A percentile compares a stretch with the other conserved stretches of the same genome.
These are phyloP conservation scores for Aporophyla lueneburgensis DNA, from an alignment of 2,888 invertebrate species.

Conservation along the genomic window DNA sequence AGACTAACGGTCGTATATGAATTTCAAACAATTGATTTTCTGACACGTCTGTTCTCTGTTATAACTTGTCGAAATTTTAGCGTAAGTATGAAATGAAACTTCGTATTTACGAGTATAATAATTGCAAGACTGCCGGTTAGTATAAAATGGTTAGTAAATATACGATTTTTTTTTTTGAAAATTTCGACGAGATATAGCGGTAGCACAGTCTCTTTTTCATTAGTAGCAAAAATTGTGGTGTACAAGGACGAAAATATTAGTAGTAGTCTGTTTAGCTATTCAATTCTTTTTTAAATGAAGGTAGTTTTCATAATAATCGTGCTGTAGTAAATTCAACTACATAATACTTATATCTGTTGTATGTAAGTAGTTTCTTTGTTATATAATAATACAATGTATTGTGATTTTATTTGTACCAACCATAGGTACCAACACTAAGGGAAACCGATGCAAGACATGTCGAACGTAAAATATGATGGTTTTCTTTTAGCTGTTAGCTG, in stretches of 20 bases:
- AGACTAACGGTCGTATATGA: not conserved
- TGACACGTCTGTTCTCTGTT: constrained; percentile 13
- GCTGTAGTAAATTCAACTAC: constrained; percentile 43
- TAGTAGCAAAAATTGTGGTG: constrained; percentile 14
- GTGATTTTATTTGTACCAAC: constrained; percentile 38
- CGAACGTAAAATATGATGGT: constrained; percentile 37
- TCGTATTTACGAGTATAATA: constrained; percentile 42
- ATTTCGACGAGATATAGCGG: constrained; percentile 48
- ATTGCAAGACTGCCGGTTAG: constrained; percentile 53
- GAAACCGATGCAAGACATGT: not conserved
- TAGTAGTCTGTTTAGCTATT: constrained; percentile 15
- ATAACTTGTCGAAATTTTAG: constrained; percentile 48
- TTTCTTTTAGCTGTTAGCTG: constrained; percentile 29
- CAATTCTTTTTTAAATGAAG: constrained; percentile 25
- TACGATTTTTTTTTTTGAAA: constrained; percentile 22
- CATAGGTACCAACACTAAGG: not conserved
- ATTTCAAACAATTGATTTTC: not conserved
- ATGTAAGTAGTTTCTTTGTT: constrained; percentile 29
- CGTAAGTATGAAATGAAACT: constrained; percentile 2
- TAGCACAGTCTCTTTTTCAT: not conserved
- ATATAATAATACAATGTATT: constrained; percentile 36
- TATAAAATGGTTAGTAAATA: constrained; percentile 29
- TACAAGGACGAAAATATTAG: constrained; percentile 5
- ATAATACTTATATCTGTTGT: constrained; percentile 14
- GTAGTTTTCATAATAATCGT: constrained; percentile 8